These are phyloP conservation scores for Temnothorax curvispinosus DNA, from an alignment of 1,140 invertebrate genomes.

Conservation along the genomic window DNA sequence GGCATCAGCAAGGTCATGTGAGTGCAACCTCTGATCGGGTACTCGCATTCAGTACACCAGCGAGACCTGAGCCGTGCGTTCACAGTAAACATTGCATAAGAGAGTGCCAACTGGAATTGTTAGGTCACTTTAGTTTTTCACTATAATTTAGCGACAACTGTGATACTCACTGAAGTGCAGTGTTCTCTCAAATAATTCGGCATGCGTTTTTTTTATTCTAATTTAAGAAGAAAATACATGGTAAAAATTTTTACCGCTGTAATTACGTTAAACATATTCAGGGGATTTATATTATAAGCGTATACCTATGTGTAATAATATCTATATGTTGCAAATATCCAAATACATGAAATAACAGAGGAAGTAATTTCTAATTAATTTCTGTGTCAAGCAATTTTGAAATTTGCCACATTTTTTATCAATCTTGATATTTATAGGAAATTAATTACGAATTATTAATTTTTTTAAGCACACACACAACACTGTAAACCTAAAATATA, in stretches of 20 bases:
- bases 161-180: background rate
- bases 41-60: constrained; percentile 57
- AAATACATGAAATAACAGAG: constrained; percentile 8
- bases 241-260: background rate
- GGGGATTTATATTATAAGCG: background rate
- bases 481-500: background rate
- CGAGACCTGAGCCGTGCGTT: constrained; percentile 41
- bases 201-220: background rate
- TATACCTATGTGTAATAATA: background rate
- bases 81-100: constrained; percentile 66
- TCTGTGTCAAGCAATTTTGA: background rate
- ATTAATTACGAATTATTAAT: background rate
- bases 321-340: background rate
- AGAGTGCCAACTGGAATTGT: constrained; percentile 33
- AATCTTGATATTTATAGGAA: background rate
- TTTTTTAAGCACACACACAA: background rate
- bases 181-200: background rate
- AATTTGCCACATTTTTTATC: background rate
- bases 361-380: constrained; percentile 20
- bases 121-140: background rate
- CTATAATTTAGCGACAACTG: background rate
- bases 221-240: constrained; percentile 26
- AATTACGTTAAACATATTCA: constrained; percentile 18
- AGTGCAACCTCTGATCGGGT: constrained; percentile 79
- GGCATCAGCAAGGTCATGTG: constrained; percentile 83